phyloP scores from a whole-genome alignment of 2,113 vertebrate genomes.

The Picathartes gymnocephalus region DNA sequence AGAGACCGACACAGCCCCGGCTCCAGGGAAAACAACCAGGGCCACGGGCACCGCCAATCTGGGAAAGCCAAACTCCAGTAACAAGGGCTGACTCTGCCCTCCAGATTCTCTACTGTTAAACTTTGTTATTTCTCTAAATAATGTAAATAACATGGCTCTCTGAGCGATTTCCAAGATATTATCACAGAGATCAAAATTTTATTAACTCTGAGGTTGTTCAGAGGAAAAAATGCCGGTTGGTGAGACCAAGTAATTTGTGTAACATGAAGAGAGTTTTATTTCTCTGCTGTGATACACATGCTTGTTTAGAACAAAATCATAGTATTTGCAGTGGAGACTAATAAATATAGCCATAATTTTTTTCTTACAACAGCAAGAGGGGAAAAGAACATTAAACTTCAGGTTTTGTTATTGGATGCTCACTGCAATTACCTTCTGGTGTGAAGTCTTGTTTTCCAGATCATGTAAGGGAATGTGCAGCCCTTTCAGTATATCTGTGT shows the following conservation, averaged over 20 bases:
- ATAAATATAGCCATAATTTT: not conserved
- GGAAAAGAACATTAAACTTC: not conserved
- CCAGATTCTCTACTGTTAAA: not conserved
- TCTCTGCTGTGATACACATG: not conserved
- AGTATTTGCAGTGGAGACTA: not conserved
- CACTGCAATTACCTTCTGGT: not conserved
- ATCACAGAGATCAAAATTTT: not conserved
- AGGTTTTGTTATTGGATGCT: not conserved
- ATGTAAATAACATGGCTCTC: not conserved
- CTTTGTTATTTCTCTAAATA: not conserved
- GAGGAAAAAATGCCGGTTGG: not conserved
- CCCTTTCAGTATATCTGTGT: not conserved
- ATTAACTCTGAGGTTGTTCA: not conserved
- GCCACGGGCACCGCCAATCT: not conserved
- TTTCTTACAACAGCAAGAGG: not conserved
- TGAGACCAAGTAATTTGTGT: not conserved
- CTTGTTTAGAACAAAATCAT: not conserved
- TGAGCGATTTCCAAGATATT: not conserved
- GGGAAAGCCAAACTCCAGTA: not conserved
- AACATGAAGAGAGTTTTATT: not conserved
- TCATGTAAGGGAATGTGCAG: not conserved
- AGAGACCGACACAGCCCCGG: constrained; percentile 49
- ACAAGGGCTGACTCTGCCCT: not conserved
- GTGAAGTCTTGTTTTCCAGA: not conserved
- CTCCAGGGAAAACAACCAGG: not conserved